Percentiles rank a stretch among this genome's conserved stretches.
These are phyloP conservation scores for Zhengitettix transpicula DNA, from an alignment of 2,888 invertebrate species.

Conservation along the genomic window DNA sequence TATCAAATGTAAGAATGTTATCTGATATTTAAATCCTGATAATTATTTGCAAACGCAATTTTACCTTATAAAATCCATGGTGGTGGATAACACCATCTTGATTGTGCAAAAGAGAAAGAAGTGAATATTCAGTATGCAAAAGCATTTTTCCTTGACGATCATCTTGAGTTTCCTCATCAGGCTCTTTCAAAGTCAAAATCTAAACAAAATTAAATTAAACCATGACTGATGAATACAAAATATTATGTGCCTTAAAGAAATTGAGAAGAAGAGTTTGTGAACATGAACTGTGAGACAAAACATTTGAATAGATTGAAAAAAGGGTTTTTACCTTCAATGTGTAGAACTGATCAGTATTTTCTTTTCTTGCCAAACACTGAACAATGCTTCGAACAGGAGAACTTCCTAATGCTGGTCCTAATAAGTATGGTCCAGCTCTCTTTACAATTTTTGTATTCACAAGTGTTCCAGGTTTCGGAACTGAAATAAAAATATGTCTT, in stretches of 20 bases:
- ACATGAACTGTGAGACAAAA: too few relatives aligned
- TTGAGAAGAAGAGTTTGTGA: too few relatives aligned
- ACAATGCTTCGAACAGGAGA: constrained; percentile 62
- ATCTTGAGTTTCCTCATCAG: constrained; percentile 47
- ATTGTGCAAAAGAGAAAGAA: constrained; percentile 48
- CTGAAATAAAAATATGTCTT: constrained; percentile 10
- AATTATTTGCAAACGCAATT: neutral
- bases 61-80: constrained; percentile 58
- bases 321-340: constrained; percentile 41
- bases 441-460: constrained; percentile 36
- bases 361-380: constrained; percentile 54
- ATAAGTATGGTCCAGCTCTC: constrained; percentile 48
- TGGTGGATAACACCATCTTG: constrained; percentile 59
- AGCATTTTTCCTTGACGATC: constrained; percentile 64
- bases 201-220: constrained; percentile 4
- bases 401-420: constrained; percentile 52
- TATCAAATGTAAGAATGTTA: too few relatives aligned
- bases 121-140: constrained; percentile 56
- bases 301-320: neutral
- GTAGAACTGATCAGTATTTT: constrained; percentile 50
- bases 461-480: constrained; percentile 33
- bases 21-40: neutral
- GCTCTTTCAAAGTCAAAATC: constrained; percentile 18
- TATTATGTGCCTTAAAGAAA: too few relatives aligned
- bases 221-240: neutral